Conservation (phyloP, 2,797 vertebrate species). For the Hydrocynus forskahlii region DNA sequence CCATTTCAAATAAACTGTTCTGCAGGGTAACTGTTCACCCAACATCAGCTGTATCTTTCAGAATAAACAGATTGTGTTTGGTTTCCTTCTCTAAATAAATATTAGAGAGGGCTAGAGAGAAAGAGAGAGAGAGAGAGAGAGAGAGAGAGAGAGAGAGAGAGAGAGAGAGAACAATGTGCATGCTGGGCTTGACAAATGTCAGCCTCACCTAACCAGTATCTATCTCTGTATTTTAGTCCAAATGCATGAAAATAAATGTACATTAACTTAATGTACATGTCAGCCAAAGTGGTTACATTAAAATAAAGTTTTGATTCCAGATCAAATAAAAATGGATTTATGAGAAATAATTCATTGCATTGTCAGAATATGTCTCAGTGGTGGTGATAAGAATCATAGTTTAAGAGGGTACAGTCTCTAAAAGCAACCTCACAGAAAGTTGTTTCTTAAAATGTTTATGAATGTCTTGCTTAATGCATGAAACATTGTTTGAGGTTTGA, state of each 20-base stretch:
- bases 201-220: conserved; percentile 35
- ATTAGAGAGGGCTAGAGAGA: conserved; percentile 21
- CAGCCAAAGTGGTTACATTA: background rate
- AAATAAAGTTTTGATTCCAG: background rate
- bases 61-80: conserved; percentile 58
- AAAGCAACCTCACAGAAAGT: background rate
- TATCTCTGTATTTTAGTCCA: conserved; percentile 16
- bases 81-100: conserved; percentile 54
- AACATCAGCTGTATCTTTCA: conserved; percentile 18
- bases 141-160: conserved; percentile 10
- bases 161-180: conserved; percentile 40
- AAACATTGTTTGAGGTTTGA: background rate
- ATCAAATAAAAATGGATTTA: background rate
- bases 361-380: background rate
- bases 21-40: conserved; percentile 7
- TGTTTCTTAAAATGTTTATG: background rate
- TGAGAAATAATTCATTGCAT: background rate
- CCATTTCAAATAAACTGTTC: conserved; percentile 27
- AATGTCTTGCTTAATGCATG: background rate
- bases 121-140: conserved; percentile 3
- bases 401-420: background rate
- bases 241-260: conserved; percentile 8
- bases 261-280: background rate
- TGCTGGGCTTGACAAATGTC: conserved; percentile 29
- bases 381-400: background rate